Evolutionary conservation across 2,888 invertebrate species (phyloP).

Genomic region (Caenorhabditis sp.): DNA sequence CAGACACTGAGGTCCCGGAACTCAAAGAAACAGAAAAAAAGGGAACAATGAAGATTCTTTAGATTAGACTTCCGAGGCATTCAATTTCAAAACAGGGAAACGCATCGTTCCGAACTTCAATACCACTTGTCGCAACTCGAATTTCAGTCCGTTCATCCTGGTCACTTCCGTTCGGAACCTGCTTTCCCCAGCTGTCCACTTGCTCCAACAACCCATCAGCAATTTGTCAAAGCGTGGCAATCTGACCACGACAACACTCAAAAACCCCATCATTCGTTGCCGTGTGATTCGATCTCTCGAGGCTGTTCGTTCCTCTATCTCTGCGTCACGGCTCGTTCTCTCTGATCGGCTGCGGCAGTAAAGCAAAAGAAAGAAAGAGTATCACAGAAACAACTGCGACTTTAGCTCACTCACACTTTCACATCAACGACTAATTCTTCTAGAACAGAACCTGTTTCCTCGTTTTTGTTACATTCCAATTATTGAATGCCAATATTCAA

Average conservation of each 20-base stretch:
- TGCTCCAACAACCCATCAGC: conserved; percentile 39
- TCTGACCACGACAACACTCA: conserved; percentile 37
- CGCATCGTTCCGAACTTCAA: background rate
- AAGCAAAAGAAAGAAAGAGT: conserved; percentile 41
- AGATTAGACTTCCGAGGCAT: no score
- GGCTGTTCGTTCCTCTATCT: conserved; percentile 28
- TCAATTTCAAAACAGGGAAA: no score
- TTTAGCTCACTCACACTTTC: conserved; percentile 31
- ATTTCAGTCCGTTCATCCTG: background rate
- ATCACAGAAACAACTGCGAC: conserved; percentile 61
- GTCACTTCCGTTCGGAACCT: conserved; percentile 1
- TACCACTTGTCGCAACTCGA: background rate
- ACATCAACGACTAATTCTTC: conserved; percentile 17
- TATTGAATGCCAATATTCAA: conserved; percentile 40
- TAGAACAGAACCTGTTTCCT: conserved; percentile 9
- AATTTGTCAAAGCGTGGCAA: conserved; percentile 43
- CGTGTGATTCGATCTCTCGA: conserved; percentile 24
- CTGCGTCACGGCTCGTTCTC: background rate
- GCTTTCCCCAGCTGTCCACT: conserved; percentile 25
- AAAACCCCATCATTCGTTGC: conserved; percentile 12
- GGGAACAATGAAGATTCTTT: no score
- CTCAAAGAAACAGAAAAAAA: no score
- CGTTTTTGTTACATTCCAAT: conserved; percentile 16
- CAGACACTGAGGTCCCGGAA: no score
- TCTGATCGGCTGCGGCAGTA: conserved; percentile 4